Evolutionary conservation across 2,113 vertebrate genomes (phyloP).

Genomic region (Microtus pennsylvanicus): DNA sequence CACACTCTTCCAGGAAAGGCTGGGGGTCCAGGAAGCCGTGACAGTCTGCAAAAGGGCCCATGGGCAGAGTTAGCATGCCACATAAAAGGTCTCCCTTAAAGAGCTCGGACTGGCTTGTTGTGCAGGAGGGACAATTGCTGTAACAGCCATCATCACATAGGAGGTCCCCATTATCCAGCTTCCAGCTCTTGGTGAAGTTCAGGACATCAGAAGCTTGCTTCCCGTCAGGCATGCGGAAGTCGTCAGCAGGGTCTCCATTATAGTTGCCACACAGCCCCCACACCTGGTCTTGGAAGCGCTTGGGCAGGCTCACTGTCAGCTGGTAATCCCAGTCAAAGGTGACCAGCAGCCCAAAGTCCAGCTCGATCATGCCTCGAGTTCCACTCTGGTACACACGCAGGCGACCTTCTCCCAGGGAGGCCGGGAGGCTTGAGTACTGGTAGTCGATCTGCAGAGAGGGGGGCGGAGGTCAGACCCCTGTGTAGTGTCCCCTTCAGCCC

Average conservation of each 20-base stretch:
- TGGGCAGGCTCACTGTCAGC: conserved; percentile 77
- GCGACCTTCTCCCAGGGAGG: conserved; percentile 56
- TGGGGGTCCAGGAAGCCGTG: conserved; percentile 76
- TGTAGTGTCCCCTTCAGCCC: not conserved
- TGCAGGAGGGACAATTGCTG: conserved; percentile 74
- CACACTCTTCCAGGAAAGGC: conserved; percentile 85
- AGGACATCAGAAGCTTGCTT: fast-evolving
- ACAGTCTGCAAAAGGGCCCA: conserved; percentile 86
- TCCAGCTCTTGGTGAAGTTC: conserved; percentile 81
- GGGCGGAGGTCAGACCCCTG: not conserved
- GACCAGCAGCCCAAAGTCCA: conserved; percentile 81
- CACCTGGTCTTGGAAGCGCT: conserved; percentile 74
- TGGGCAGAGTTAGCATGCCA: conserved; percentile 42
- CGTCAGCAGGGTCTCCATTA: conserved; percentile 76
- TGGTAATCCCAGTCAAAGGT: conserved; percentile 83
- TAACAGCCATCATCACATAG: conserved; percentile 80
- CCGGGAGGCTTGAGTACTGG: conserved; percentile 80
- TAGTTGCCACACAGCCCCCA: conserved; percentile 88
- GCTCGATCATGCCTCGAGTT: conserved; percentile 64
- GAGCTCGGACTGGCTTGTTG: not conserved
- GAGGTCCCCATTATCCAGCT: conserved; percentile 55
- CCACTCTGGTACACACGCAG: conserved; percentile 82
- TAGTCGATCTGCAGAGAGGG: conserved; percentile 81
- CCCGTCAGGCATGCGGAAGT: conserved; percentile 64
- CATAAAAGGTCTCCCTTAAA: conserved; percentile 59